phyloP scores from a whole-genome alignment of 2,113 vertebrate species.

The Glaucidium brasilianum region DNA sequence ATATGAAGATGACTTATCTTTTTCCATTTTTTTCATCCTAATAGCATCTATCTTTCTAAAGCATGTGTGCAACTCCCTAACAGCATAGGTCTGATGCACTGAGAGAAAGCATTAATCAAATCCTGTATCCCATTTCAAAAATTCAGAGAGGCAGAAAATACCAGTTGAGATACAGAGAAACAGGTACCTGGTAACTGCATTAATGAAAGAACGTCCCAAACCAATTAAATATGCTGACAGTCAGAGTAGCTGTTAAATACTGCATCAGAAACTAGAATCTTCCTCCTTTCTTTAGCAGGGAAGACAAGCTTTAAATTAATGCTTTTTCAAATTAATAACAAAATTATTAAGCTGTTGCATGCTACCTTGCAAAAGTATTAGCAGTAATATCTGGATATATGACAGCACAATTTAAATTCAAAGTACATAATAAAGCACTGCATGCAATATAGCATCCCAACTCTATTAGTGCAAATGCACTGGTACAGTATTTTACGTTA shows the following conservation, averaged over 20 bases:
- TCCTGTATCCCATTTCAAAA: neutral
- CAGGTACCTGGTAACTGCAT: neutral
- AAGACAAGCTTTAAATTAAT: neutral
- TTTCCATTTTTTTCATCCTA: neutral
- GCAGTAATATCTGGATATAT: neutral
- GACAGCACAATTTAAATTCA: neutral
- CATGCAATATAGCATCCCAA: neutral
- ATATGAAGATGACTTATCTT: neutral
- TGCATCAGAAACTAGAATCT: neutral
- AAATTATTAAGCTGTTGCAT: neutral
- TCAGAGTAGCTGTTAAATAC: neutral
- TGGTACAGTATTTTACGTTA: neutral
- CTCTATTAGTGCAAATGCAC: neutral
- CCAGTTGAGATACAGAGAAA: neutral
- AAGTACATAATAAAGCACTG: neutral
- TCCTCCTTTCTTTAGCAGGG: neutral
- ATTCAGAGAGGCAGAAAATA: constrained; percentile 2
- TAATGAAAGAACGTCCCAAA: neutral
- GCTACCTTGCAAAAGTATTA: neutral
- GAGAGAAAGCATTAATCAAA: neutral
- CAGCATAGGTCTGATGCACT: neutral
- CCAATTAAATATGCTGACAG: neutral
- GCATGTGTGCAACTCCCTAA: neutral
- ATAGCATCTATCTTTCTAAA: neutral
- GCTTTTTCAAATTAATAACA: constrained; percentile 1